Evolutionary conservation across 2,113 vertebrate genomes (phyloP).

Genomic region (Brachionichthys hirsutus): DNA sequence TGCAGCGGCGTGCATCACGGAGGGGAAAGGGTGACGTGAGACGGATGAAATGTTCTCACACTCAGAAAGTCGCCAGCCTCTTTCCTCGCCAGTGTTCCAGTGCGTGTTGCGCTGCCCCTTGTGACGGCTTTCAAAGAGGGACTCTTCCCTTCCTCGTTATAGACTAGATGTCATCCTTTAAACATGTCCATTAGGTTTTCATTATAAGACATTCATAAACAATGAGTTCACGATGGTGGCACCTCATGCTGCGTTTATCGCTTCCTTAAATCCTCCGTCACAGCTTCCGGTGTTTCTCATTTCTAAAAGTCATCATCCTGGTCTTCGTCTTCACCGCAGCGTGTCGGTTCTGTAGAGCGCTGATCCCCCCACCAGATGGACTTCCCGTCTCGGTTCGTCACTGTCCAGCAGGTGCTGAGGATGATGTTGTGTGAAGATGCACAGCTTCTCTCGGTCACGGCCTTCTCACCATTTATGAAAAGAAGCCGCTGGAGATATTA

Average conservation of each 20-base stretch:
- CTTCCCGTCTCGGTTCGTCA: conserved; percentile 1
- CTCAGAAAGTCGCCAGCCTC: conserved; percentile 56
- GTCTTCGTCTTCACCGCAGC: neutral
- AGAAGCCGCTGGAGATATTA: conserved; percentile 13
- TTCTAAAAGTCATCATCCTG: neutral
- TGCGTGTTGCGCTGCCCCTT: conserved; percentile 39
- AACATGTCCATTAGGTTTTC: too few relatives aligned
- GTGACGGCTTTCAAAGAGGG: conserved; percentile 43
- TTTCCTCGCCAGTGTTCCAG: conserved; percentile 47
- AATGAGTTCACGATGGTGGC: too few relatives aligned
- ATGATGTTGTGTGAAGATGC: conserved; percentile 30
- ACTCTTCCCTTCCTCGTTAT: too few relatives aligned
- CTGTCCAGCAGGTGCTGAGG: conserved; percentile 25
- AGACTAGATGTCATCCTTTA: too few relatives aligned
- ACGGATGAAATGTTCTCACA: conserved; percentile 74
- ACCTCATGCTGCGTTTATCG: too few relatives aligned
- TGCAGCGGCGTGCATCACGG: conserved; percentile 51
- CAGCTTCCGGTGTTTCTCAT: neutral
- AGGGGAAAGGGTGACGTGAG: conserved; percentile 74
- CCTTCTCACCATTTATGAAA: neutral
- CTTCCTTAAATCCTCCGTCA: neutral
- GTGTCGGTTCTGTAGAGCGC: too few relatives aligned
- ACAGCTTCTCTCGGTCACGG: conserved; percentile 16
- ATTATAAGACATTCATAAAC: too few relatives aligned
- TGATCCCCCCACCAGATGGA: too few relatives aligned